Evolutionary conservation across 2,113 vertebrate species (phyloP).

Genomic region (Oxyura jamaicensis): DNA sequence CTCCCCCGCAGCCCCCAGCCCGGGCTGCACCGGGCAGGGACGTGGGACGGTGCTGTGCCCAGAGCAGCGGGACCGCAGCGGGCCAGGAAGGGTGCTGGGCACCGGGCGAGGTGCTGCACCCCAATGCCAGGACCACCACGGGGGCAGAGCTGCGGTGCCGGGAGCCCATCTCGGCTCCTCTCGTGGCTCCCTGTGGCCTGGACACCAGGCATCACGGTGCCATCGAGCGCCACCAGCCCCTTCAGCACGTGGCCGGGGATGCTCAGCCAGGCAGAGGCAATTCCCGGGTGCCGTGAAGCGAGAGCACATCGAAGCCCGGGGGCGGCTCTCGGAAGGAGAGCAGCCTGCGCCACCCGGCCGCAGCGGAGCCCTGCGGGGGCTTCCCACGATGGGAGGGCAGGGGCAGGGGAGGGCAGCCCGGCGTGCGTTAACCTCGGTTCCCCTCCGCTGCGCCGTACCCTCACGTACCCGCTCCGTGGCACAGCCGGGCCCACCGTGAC

Average conservation of each 20-base stretch:
- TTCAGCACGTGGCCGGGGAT: not conserved
- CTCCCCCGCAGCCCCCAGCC: not conserved
- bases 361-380: not conserved
- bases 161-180: not conserved
- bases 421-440: conserved; percentile 10
- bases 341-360: not conserved
- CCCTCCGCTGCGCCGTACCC: not conserved
- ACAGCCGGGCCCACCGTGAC: not conserved
- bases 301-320: conserved; percentile 49
- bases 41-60: not conserved
- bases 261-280: conserved; percentile 55
- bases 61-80: not conserved
- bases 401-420: not conserved
- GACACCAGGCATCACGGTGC: not conserved
- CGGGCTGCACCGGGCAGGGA: fast-evolving
- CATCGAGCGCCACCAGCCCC: not conserved
- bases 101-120: not conserved
- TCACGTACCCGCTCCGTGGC: not conserved
- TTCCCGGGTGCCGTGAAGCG: not conserved
- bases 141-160: not conserved
- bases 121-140: fast-evolving
- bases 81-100: not conserved
- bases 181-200: fast-evolving
- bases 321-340: not conserved
- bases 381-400: not conserved